Evolutionary conservation across 2,888 invertebrate genomes (phyloP).

Genomic region (Agrilus mali): DNA sequence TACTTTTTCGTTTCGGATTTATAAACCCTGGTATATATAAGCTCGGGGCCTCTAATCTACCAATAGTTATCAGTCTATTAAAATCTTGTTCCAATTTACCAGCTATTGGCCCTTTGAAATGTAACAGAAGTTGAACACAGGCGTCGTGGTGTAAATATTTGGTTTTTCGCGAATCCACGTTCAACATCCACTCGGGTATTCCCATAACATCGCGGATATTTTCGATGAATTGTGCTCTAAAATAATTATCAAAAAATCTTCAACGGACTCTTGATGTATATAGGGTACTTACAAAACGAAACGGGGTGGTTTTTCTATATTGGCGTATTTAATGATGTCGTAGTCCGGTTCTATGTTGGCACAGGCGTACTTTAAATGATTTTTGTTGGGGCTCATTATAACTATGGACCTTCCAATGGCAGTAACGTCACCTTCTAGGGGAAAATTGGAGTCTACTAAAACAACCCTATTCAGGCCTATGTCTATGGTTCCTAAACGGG

Average conservation of each 20-base stretch:
- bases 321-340: constrained; percentile 80
- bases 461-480: constrained; percentile 66
- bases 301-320: constrained; percentile 73
- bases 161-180: constrained; percentile 71
- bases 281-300: constrained; percentile 68
- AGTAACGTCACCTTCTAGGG: constrained; percentile 62
- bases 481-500: constrained; percentile 70
- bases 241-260: constrained; percentile 13
- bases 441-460: constrained; percentile 77
- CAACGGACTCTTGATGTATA: neutral
- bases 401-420: constrained; percentile 80
- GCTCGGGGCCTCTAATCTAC: constrained; percentile 61
- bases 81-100: constrained; percentile 70
- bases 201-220: constrained; percentile 73
- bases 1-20: constrained; percentile 54
- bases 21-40: constrained; percentile 67
- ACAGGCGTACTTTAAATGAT: constrained; percentile 66
- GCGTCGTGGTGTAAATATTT: constrained; percentile 62
- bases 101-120: constrained; percentile 76
- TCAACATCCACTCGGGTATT: constrained; percentile 81
- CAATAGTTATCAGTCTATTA: constrained; percentile 57
- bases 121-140: constrained; percentile 75
- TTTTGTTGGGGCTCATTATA: constrained; percentile 62
- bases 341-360: constrained; percentile 86
- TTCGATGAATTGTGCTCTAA: constrained; percentile 70